These are phyloP conservation scores for Oreohelix idahoensis DNA, from an alignment of 1,140 invertebrate genomes.

Conservation along the genomic window DNA sequence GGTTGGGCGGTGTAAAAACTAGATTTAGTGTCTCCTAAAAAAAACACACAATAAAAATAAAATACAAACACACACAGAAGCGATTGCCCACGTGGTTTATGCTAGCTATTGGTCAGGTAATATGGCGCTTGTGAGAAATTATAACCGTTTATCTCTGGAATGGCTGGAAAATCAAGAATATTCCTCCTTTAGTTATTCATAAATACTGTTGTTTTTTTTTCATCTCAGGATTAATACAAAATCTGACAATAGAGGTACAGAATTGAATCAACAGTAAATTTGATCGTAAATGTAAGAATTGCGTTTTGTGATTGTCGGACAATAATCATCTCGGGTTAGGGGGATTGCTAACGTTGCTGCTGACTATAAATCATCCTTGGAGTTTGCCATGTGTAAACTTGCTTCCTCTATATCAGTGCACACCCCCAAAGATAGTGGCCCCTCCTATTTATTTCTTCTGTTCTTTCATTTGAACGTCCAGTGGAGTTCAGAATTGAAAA, in stretches of 20 bases:
- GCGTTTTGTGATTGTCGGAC: not conserved
- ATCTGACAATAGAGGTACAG: not conserved
- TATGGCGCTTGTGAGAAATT: constrained; percentile 7
- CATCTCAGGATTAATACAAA: not conserved
- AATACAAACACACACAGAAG: not conserved
- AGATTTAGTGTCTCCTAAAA: not conserved
- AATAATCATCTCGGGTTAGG: no score
- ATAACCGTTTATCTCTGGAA: not conserved
- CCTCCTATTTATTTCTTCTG: no score
- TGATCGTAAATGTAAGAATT: not conserved
- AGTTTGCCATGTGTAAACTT: no score
- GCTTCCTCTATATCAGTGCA: no score
- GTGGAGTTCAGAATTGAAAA: not conserved
- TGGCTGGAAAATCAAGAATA: not conserved
- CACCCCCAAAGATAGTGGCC: no score
- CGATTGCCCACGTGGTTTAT: not conserved
- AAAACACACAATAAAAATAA: not conserved
- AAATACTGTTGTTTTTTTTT: not conserved
- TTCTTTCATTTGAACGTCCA: not conserved
- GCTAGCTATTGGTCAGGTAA: not conserved
- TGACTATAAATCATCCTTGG: no score
- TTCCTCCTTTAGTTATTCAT: not conserved
- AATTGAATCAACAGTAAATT: not conserved
- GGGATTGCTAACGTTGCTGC: no score
- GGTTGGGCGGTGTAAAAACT: constrained; percentile 4